A percentile compares a stretch with the other conserved stretches of the same genome.
Evolutionary conservation across 2,113 vertebrate genomes (phyloP).

Genomic region (Macroglossus sobrinus): DNA sequence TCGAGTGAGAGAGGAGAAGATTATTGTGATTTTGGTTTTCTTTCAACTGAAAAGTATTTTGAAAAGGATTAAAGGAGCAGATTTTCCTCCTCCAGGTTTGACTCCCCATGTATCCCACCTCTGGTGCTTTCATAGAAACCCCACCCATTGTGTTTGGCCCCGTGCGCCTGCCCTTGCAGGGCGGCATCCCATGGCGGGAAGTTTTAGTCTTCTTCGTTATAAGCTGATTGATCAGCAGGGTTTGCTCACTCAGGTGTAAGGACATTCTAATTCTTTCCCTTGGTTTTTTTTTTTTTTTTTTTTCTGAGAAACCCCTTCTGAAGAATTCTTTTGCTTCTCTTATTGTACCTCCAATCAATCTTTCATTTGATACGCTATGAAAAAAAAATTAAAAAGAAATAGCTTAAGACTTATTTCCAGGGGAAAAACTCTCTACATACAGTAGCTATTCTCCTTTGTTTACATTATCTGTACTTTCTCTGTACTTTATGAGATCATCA

Average conservation of each 20-base stretch:
- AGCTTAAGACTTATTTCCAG: not conserved
- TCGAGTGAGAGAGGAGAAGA: not conserved
- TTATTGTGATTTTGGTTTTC: slow-evolving; percentile 61
- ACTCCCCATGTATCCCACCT: not conserved
- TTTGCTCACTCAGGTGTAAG: slow-evolving; percentile 55
- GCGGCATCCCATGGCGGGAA: slow-evolving; percentile 8
- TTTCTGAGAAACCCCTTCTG: slow-evolving; percentile 48
- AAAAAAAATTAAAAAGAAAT: slow-evolving; percentile 17
- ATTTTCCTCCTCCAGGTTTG: slow-evolving; percentile 30
- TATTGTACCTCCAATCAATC: slow-evolving; percentile 67
- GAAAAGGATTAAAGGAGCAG: slow-evolving; percentile 68
- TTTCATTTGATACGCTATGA: slow-evolving; percentile 72
- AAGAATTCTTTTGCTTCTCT: slow-evolving; percentile 52
- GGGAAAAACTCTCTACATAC: not conserved
- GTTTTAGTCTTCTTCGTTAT: slow-evolving; percentile 62
- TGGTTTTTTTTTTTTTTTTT: slow-evolving; percentile 52
- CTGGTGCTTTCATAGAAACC: slow-evolving; percentile 38
- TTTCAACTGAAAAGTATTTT: slow-evolving; percentile 60
- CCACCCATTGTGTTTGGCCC: slow-evolving; percentile 34
- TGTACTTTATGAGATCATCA: not conserved
- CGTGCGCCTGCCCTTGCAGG: not conserved
- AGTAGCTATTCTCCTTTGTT: not conserved
- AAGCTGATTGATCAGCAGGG: slow-evolving; percentile 63
- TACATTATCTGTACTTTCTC: not conserved
- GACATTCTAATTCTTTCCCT: slow-evolving; percentile 58